Evolutionary conservation across 2,888 invertebrate genomes (phyloP), one percentile per base, ranked within the genome.

Genomic region (Antitype chi): DNA sequence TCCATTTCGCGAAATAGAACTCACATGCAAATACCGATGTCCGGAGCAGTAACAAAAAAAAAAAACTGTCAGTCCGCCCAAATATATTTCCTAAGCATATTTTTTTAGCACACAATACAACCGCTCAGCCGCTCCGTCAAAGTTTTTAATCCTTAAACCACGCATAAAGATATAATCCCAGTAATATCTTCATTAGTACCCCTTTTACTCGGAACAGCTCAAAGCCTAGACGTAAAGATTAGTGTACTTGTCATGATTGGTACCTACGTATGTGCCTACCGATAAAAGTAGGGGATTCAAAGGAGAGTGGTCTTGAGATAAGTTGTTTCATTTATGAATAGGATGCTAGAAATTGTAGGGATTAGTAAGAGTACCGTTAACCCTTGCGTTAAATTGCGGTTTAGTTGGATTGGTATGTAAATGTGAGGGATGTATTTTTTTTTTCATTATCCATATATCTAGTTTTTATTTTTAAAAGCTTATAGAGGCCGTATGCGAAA

Each of bases 311-410:
- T 68, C 84, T 75, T 64, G 52, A 76, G 53, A 53, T 75, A 76
- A 84, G 78, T 32, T 62, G 52, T 70, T 82, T 69, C 78, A 74
- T 75, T 84, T 76, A 76, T 76, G 66, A 82, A 28, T 23, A 62
- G 32, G 32, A 49, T 70, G 43, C 53, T 55, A 53, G 6, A 72
- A 81, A 74, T 62, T n/a, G 47, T 38, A 62, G n/a, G 38, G 15
- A 53, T 70, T 60, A 25, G 38, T 15, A 49, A 23, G n/a, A 47
- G 25, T 13, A 28, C 28, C 6, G 9, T 13, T 11, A 38, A 32
- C 1, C 17, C 28, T 70, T 3, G 15, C 3, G 7, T 74, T 20
- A n/a, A 59, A 52, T 43, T 59, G n/a, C 13, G n/a, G 25, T 17
- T 71, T 6, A 20, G 9, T n/a, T 71, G 52, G 7, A 49, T 70